phyloP scores from a whole-genome alignment of 2,113 vertebrate species.

The Chinchilla lanigera region DNA sequence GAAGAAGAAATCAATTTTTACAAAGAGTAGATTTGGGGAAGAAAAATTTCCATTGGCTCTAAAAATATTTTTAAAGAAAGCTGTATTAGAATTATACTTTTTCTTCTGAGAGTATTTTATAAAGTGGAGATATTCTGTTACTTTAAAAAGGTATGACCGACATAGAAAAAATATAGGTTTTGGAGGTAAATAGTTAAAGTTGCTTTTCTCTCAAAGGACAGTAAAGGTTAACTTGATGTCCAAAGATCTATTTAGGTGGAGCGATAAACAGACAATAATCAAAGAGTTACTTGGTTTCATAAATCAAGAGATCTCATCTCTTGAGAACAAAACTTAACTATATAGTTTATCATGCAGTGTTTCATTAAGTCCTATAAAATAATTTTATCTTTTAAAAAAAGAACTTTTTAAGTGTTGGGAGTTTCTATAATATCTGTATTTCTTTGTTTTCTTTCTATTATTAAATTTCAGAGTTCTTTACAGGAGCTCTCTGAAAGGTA shows the following conservation, averaged over 20 bases:
- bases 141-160: not conserved
- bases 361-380: not conserved
- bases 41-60: slow-evolving; percentile 30
- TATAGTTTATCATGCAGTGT: not conserved
- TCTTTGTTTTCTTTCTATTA: not conserved
- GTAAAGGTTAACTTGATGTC: not conserved
- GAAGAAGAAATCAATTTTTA: slow-evolving; percentile 70
- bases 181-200: not conserved
- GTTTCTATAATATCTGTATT: not conserved
- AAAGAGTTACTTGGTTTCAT: not conserved
- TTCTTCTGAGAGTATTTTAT: not conserved
- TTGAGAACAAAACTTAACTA: not conserved
- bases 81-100: slow-evolving; percentile 22
- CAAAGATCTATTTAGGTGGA: not conserved
- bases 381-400: not conserved
- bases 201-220: not conserved
- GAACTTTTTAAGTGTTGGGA: not conserved
- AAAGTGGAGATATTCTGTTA: not conserved
- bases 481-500: not conserved
- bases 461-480: not conserved
- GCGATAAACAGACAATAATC: not conserved
- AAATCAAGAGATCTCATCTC: not conserved
- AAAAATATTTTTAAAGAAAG: not conserved
- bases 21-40: not conserved
- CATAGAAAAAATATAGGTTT: not conserved